phyloP scores from a whole-genome alignment of 2,888 invertebrate genomes.

The Eupithecia exiguata region DNA sequence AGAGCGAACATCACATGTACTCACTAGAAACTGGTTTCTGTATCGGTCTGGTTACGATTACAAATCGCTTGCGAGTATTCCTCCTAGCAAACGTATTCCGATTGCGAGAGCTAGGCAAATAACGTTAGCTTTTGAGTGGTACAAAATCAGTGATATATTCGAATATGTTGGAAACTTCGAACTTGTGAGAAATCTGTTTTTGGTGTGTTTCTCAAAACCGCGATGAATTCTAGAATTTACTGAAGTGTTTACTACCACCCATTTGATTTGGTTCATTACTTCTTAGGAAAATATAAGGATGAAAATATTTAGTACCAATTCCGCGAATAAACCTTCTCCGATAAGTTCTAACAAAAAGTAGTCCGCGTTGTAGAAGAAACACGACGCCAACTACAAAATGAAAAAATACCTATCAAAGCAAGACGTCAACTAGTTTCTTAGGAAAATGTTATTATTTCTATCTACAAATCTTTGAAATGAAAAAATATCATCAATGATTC shows the following conservation, averaged over 20 bases:
- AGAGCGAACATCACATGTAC: not conserved
- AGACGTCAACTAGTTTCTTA: too few relatives aligned
- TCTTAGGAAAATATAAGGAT: too few relatives aligned
- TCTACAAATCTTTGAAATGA: not conserved
- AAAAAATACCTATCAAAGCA: too few relatives aligned
- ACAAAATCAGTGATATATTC: not conserved
- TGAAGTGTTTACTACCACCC: not conserved
- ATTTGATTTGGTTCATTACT: too few relatives aligned
- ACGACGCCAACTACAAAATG: too few relatives aligned
- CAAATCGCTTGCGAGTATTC: not conserved
- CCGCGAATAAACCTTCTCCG: too few relatives aligned
- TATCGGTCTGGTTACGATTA: not conserved
- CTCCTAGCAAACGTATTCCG: conserved; percentile 2
- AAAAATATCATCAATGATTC: not conserved
- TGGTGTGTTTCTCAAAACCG: not conserved
- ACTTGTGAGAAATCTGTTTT: not conserved
- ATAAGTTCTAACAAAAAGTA: too few relatives aligned
- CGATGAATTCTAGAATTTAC: not conserved
- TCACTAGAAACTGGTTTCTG: not conserved
- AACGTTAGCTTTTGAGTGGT: not conserved
- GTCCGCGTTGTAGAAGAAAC: too few relatives aligned
- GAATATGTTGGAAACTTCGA: too few relatives aligned
- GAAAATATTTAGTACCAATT: too few relatives aligned
- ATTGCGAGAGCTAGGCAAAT: conserved; percentile 1
- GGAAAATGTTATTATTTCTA: not conserved